These are phyloP conservation scores for Hemicordylus capensis DNA, from an alignment of 2,113 vertebrate species.

Conservation along the genomic window DNA sequence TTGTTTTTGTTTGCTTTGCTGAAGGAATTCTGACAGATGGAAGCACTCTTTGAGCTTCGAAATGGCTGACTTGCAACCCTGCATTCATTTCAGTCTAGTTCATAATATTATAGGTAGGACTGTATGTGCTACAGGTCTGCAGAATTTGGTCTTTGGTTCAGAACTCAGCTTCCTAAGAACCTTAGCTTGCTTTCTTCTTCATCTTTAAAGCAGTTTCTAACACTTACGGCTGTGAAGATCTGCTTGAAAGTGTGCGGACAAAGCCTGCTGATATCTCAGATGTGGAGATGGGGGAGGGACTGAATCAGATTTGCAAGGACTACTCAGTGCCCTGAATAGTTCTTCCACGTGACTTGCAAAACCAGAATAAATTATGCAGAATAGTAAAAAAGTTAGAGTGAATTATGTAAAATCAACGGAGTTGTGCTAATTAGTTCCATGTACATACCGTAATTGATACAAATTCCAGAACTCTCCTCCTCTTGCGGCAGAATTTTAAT, in stretches of 20 bases:
- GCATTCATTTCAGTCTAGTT: rapidly evolving
- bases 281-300: too few relatives aligned
- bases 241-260: neutral
- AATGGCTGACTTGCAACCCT: rapidly evolving
- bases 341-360: neutral
- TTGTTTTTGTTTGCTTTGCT: neutral
- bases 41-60: neutral
- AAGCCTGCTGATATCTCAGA: neutral
- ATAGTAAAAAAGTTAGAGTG: neutral
- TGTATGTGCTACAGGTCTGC: neutral
- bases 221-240: neutral
- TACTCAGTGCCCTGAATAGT: neutral
- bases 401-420: neutral
- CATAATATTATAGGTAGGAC: neutral
- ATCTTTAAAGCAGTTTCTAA: neutral
- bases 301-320: neutral
- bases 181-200: neutral
- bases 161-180: neutral
- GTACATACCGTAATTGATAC: neutral
- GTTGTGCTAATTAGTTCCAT: neutral
- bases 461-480: neutral
- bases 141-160: neutral
- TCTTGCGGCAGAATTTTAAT: neutral
- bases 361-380: neutral
- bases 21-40: neutral